A percentile compares a stretch with the other conserved stretches of the same genome.
Conservation (phyloP, 2,797 vertebrate species). For the Nannoperca australis region DNA sequence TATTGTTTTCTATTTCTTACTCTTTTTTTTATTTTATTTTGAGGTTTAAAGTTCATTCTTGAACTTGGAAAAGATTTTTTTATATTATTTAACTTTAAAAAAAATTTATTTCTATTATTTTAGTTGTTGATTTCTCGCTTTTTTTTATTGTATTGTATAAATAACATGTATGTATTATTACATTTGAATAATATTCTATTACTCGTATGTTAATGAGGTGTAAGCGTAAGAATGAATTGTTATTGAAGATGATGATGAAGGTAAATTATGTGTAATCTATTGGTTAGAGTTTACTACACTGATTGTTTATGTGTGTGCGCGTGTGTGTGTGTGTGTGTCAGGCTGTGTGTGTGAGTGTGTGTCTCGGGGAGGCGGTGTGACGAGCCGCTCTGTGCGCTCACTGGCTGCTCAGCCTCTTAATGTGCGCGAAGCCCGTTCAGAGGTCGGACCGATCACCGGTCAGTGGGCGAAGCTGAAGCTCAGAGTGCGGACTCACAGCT, state of each 20-base stretch:
- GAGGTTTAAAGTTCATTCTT: not conserved
- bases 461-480: conserved; percentile 19
- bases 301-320: not conserved
- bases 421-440: conserved; percentile 10
- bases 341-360: conserved; percentile 3
- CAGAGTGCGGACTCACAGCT: conserved; percentile 15
- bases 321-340: conserved; percentile 6
- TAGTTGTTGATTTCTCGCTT: rapidly evolving
- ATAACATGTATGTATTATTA: too few species aligned
- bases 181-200: too few species aligned
- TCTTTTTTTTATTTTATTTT: not conserved
- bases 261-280: not conserved
- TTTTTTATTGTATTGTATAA: not conserved
- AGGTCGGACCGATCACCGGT: conserved; percentile 42
- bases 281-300: not conserved
- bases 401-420: conserved; percentile 38
- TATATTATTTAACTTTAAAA: not conserved
- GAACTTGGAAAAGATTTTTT: not conserved
- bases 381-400: conserved; percentile 45
- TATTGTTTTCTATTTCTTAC: not conserved
- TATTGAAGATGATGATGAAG: not conserved
- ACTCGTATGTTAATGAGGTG: not conserved
- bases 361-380: conserved; percentile 34
- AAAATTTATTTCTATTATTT: not conserved
- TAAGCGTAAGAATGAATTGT: not conserved